phyloP scores from a whole-genome alignment of 2,113 vertebrate species.

The Melanerpes formicivorus region DNA sequence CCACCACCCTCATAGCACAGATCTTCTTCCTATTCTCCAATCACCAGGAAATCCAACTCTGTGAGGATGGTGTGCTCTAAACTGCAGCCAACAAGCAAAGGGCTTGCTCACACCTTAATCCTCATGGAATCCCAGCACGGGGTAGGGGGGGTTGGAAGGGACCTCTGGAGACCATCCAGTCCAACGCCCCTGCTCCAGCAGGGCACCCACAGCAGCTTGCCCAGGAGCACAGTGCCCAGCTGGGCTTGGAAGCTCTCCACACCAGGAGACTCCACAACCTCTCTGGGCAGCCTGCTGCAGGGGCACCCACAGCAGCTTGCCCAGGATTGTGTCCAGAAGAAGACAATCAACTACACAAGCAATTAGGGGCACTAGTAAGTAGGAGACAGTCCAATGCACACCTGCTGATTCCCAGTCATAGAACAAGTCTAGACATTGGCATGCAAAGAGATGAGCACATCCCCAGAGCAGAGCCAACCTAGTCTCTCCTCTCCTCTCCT shows the following conservation, averaged over 20 bases:
- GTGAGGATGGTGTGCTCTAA: not conserved
- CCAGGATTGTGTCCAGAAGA: not conserved
- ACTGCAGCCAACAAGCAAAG: not conserved
- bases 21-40: no score
- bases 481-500: no score
- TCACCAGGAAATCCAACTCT: not conserved
- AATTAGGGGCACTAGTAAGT: fast-evolving
- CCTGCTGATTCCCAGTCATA: not conserved
- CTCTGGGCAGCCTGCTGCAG: not conserved
- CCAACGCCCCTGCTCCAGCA: not conserved
- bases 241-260: no score
- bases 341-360: not conserved
- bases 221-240: not conserved
- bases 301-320: not conserved
- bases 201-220: not conserved
- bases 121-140: not conserved
- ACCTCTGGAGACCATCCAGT: not conserved
- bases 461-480: not conserved
- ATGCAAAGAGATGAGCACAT: fast-evolving
- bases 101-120: not conserved
- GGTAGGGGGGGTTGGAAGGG: not conserved
- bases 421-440: not conserved
- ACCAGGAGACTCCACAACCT: no score
- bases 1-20: no score
- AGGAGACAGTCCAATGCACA: not conserved